phyloP scores from a whole-genome alignment of 92 coral and sea anemone species.

The Siderastrea radians region DNA sequence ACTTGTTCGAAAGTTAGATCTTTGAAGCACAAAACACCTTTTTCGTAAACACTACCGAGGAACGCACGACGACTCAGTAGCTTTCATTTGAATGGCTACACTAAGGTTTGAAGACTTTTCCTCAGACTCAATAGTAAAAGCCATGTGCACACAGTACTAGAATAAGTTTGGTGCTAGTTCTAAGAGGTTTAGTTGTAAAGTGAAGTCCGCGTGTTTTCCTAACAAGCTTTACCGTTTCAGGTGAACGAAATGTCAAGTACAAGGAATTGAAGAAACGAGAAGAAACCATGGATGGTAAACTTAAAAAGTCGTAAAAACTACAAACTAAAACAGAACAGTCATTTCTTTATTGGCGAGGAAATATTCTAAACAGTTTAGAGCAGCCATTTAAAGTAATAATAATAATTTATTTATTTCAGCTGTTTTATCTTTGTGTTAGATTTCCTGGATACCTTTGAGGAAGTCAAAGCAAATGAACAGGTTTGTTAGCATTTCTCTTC shows the following conservation, averaged over 20 bases:
- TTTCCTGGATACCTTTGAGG: constrained; percentile 94
- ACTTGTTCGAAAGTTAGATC: too few relatives aligned
- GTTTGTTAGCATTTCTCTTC: constrained; percentile 30
- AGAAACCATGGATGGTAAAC: constrained; percentile 95
- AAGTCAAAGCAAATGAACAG: constrained; percentile 85
- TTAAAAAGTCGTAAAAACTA: not conserved
- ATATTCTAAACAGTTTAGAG: not conserved
- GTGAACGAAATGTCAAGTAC: constrained; percentile 95
- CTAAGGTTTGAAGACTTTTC: too few relatives aligned
- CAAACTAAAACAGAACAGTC: not conserved
- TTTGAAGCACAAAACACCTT: too few relatives aligned
- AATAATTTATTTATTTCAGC: not conserved
- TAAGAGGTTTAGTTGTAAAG: not conserved
- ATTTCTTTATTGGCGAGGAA: not conserved
- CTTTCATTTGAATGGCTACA: not conserved
- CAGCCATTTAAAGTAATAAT: too few relatives aligned
- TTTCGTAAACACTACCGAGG: too few relatives aligned
- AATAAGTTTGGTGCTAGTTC: too few relatives aligned
- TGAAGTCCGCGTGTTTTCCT: not conserved
- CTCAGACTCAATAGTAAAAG: too few relatives aligned
- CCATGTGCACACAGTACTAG: too few relatives aligned
- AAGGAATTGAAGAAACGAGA: constrained; percentile 97
- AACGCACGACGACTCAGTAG: too few relatives aligned
- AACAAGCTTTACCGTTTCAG: constrained; percentile 20
- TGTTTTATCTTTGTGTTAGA: constrained; percentile 55